Conservation (phyloP, 2,888 invertebrate genomes). For the Dexiosoma caninum region DNA sequence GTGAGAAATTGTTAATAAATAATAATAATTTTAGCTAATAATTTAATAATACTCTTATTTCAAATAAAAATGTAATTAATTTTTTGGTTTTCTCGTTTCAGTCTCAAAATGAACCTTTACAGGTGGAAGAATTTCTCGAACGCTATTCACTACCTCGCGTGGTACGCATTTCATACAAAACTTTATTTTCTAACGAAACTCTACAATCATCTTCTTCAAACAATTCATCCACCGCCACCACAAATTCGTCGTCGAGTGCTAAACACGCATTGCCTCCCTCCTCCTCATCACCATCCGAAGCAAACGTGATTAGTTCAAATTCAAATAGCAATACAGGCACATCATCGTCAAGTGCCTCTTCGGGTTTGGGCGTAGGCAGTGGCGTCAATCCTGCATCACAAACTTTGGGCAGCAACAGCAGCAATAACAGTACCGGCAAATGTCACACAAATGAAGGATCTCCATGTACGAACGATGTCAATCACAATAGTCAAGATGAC, state of each 20-base stretch:
- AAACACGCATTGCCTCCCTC: slow-evolving; percentile 53
- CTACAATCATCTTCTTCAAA: slow-evolving; percentile 77
- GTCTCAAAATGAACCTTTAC: slow-evolving; percentile 74
- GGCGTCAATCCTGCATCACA: slow-evolving; percentile 25
- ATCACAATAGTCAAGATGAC: slow-evolving; percentile 34
- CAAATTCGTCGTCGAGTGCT: slow-evolving; percentile 68
- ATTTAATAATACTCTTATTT: too few species aligned
- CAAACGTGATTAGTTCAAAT: slow-evolving; percentile 49
- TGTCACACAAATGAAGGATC: slow-evolving; percentile 24
- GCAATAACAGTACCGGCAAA: slow-evolving; percentile 50
- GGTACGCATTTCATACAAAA: slow-evolving; percentile 74
- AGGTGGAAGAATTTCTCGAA: slow-evolving; percentile 77
- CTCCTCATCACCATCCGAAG: slow-evolving; percentile 29
- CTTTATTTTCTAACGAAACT: slow-evolving; percentile 75
- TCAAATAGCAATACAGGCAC: slow-evolving; percentile 62
- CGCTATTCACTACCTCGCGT: slow-evolving; percentile 76
- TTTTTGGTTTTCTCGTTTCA: slow-evolving; percentile 59
- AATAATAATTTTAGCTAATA: too few species aligned
- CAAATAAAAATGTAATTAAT: neutral
- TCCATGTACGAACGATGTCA: slow-evolving; percentile 9
- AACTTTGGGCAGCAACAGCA: slow-evolving; percentile 51
- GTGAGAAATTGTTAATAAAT: slow-evolving; percentile 66
- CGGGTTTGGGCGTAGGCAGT: slow-evolving; percentile 48
- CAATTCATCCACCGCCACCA: slow-evolving; percentile 75
- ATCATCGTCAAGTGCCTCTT: slow-evolving; percentile 62